phyloP scores from a whole-genome alignment of 2,113 vertebrate species.

The Gorsachius goisagi region DNA sequence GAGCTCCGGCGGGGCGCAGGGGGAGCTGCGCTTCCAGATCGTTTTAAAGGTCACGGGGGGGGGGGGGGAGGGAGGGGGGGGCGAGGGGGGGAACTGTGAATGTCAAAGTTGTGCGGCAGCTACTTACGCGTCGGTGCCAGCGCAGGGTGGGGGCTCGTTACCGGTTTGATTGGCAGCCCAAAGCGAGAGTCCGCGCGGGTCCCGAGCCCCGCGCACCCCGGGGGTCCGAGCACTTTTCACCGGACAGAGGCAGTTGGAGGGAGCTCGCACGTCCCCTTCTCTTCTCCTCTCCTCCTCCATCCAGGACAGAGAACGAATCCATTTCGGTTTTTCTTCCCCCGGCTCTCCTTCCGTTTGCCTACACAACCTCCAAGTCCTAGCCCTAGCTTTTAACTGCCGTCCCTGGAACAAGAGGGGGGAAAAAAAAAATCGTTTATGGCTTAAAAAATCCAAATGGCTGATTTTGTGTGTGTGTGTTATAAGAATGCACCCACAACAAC shows the following conservation, averaged over 20 bases:
- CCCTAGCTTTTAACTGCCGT: conserved; percentile 82
- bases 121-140: conserved; percentile 88
- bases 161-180: conserved; percentile 85
- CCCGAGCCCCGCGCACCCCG: conserved; percentile 61
- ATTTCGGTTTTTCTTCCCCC: conserved; percentile 76
- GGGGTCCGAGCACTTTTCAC: conserved; percentile 65
- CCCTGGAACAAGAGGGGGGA: conserved; percentile 86
- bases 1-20: conserved; percentile 33
- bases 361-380: conserved; percentile 81
- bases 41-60: conserved; percentile 72
- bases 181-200: conserved; percentile 71
- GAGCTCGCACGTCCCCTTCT: conserved; percentile 59
- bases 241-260: conserved; percentile 68
- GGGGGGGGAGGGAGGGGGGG: no score
- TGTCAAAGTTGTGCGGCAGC: conserved; percentile 82
- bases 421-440: conserved; percentile 94
- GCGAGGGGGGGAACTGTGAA: conserved; percentile 59
- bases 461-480: conserved; percentile 82
- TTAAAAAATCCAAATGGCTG: conserved; percentile 94
- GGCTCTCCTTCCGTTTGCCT: conserved; percentile 69
- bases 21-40: conserved; percentile 49
- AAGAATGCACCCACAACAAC: conserved; percentile 99
- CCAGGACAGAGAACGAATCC: conserved; percentile 76
- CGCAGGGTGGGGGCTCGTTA: conserved; percentile 81
- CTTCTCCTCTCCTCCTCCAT: conserved; percentile 63